A percentile compares a stretch with the other conserved stretches of the same genome.
Evolutionary conservation across 1,140 invertebrate species (phyloP).

Genomic region (Calosoma granatense): DNA sequence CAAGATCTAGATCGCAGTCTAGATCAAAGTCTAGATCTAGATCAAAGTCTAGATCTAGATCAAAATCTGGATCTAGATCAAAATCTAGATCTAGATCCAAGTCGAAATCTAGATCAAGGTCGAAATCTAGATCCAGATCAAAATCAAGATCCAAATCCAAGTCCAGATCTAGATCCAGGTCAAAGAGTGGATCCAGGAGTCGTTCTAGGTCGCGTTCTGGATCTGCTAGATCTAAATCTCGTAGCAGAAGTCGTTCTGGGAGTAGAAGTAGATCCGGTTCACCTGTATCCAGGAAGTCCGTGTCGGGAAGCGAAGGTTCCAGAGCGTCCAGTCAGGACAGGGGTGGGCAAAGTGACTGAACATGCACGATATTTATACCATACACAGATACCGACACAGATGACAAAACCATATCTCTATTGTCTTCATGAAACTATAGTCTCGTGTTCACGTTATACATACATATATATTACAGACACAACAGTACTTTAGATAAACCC

Average conservation of each 20-base stretch:
- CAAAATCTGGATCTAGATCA: slow-evolving; percentile 26
- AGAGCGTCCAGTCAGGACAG: slow-evolving; percentile 12
- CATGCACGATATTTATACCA: too few relatives aligned
- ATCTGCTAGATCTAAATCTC: slow-evolving; percentile 31
- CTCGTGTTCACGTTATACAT: too few relatives aligned
- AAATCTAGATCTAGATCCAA: slow-evolving; percentile 28
- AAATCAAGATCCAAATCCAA: slow-evolving; percentile 28
- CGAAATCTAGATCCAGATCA: slow-evolving; percentile 29
- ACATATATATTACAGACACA: too few relatives aligned
- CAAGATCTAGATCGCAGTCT: slow-evolving; percentile 23
- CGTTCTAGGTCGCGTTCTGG: slow-evolving; percentile 26
- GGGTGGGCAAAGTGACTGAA: slow-evolving; percentile 1
- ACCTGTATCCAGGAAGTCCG: slow-evolving; percentile 40
- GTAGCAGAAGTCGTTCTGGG: slow-evolving; percentile 24
- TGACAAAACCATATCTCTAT: too few relatives aligned
- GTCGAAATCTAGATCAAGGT: slow-evolving; percentile 22
- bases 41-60: slow-evolving; percentile 22
- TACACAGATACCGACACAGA: too few relatives aligned
- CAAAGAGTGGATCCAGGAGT: slow-evolving; percentile 27
- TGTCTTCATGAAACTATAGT: too few relatives aligned
- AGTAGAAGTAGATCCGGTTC: slow-evolving; percentile 31
- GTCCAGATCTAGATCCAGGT: slow-evolving; percentile 23
- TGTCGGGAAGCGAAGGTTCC: slow-evolving; percentile 37
- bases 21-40: slow-evolving; percentile 26
- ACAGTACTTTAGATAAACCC: too few relatives aligned